phyloP scores from a whole-genome alignment of 2,888 invertebrate genomes.

The Lithophane semibrunnea region DNA sequence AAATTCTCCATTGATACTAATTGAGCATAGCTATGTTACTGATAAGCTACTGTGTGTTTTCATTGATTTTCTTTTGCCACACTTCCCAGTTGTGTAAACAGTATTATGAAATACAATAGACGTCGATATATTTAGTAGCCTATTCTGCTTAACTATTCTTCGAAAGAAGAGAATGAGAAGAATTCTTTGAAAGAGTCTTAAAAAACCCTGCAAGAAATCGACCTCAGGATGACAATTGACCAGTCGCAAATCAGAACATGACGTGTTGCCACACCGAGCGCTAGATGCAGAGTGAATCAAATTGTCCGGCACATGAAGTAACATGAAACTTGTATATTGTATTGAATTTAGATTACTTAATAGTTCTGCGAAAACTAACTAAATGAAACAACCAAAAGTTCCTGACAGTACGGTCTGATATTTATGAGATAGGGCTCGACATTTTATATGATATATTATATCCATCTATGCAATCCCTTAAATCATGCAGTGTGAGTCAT shows the following conservation, averaged over 20 bases:
- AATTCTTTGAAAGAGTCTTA: too few species aligned
- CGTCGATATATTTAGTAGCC: too few species aligned
- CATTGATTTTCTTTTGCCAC: background rate
- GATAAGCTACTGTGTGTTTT: constrained; percentile 19
- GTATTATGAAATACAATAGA: background rate
- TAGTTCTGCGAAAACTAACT: too few species aligned
- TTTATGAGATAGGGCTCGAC: background rate
- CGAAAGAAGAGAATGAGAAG: too few species aligned
- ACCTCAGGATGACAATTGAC: too few species aligned
- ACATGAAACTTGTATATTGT: background rate
- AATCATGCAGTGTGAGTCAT: background rate
- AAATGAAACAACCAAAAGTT: background rate
- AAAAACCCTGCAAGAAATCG: too few species aligned
- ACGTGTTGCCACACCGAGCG: too few species aligned
- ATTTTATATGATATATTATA: background rate
- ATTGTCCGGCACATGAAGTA: too few species aligned
- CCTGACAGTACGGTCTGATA: too few species aligned
- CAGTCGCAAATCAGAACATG: too few species aligned
- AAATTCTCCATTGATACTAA: constrained; percentile 4
- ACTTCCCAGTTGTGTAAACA: background rate
- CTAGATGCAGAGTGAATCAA: too few species aligned
- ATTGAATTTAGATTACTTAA: background rate
- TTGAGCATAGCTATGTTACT: constrained; percentile 12
- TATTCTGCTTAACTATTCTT: too few species aligned
- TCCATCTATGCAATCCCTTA: background rate